A percentile compares a stretch with the other conserved stretches of the same genome.
These are phyloP conservation scores for Etheostoma spectabile DNA, from an alignment of 2,113 vertebrate genomes.

Conservation along the genomic window DNA sequence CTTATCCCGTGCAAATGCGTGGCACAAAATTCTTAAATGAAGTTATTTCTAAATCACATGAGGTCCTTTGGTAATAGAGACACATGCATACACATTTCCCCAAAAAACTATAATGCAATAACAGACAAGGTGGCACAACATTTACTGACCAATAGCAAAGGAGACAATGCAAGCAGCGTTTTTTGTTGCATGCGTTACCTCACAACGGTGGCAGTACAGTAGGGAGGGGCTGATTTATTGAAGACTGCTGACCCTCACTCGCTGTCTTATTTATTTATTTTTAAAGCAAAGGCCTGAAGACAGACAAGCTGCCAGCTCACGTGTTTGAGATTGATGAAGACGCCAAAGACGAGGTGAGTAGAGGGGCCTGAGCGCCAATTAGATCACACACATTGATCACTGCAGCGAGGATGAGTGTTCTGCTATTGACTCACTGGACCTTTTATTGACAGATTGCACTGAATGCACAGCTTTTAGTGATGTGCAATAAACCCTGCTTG, in stretches of 20 bases:
- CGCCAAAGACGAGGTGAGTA: constrained; percentile 90
- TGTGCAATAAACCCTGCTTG: background rate
- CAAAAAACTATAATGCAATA: background rate
- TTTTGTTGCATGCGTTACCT: background rate
- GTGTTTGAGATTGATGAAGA: constrained; percentile 97
- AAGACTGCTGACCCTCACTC: constrained; percentile 8
- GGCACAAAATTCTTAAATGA: too few relatives aligned
- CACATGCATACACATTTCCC: background rate
- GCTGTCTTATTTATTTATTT: constrained; percentile 50
- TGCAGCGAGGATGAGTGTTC: constrained; percentile 3
- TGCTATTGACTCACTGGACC: background rate
- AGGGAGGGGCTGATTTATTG: constrained; percentile 11
- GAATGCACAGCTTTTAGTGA: constrained; percentile 6
- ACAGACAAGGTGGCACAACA: background rate
- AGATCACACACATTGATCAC: constrained; percentile 19
- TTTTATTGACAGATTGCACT: background rate
- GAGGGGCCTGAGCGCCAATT: background rate
- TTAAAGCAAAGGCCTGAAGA: constrained; percentile 93
- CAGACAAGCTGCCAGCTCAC: constrained; percentile 94
- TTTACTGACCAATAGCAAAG: background rate
- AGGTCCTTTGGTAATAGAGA: background rate
- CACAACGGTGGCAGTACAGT: background rate
- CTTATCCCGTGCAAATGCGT: too few relatives aligned
- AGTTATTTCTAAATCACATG: too few relatives aligned
- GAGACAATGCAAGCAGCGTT: background rate